Conservation (phyloP, 2,113 vertebrate genomes). For the Engraulis encrasicolus region DNA sequence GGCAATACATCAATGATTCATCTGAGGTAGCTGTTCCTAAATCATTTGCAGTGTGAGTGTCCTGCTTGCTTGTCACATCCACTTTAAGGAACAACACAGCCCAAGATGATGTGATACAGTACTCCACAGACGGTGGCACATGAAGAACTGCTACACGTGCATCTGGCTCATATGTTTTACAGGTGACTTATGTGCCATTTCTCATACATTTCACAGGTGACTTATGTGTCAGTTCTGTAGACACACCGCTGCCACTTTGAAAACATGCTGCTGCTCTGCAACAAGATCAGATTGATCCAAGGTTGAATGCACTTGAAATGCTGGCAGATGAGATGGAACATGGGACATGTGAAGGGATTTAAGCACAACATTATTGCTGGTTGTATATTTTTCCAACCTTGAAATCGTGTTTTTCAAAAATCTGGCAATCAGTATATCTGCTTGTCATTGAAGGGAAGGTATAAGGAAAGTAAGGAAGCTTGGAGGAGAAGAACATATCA, state of each 20-base stretch:
- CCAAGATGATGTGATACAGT: not conserved
- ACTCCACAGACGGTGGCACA: not conserved
- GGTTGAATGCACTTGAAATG: not conserved
- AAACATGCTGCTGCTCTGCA: not conserved
- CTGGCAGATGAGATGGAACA: not conserved
- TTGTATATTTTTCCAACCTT: too few species aligned
- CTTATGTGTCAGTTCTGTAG: not conserved
- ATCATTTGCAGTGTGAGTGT: constrained; percentile 37
- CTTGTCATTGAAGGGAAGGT: too few species aligned
- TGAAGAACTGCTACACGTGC: constrained; percentile 3
- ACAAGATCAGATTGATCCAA: not conserved
- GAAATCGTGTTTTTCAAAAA: too few species aligned
- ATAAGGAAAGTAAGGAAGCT: too few species aligned
- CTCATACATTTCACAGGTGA: constrained; percentile 32
- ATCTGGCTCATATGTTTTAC: constrained; percentile 40
- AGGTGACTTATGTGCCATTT: constrained; percentile 6
- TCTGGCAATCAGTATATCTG: too few species aligned
- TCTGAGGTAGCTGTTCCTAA: constrained; percentile 6
- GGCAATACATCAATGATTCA: constrained; percentile 17
- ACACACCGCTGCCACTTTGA: not conserved
- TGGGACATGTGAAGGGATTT: too few species aligned
- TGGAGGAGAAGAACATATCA: too few species aligned
- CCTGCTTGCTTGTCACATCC: constrained; percentile 31
- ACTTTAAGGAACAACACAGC: not conserved
- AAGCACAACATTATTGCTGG: too few species aligned